These are phyloP conservation scores for Formica aserva DNA, from an alignment of 2,888 invertebrate species.

Conservation along the genomic window DNA sequence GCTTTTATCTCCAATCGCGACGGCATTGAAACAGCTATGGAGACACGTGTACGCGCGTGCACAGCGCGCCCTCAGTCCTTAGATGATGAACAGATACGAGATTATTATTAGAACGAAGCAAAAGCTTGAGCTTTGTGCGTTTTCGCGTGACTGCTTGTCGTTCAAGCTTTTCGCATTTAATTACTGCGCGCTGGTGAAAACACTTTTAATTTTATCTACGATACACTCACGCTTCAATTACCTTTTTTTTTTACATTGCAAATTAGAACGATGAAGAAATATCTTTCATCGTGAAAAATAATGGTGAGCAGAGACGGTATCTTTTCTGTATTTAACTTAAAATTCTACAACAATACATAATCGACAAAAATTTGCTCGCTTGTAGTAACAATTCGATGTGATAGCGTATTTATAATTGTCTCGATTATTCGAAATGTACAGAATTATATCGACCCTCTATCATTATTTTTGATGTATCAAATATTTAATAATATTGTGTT, in stretches of 20 bases:
- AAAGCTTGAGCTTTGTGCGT: background rate
- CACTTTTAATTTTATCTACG: constrained; percentile 23
- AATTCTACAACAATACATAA: background rate
- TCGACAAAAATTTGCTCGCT: background rate
- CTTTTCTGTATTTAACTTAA: background rate
- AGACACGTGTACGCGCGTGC: constrained; percentile 54
- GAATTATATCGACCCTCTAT: background rate
- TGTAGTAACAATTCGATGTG: background rate
- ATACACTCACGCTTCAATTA: background rate
- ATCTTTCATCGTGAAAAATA: background rate
- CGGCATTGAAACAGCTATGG: constrained; percentile 52
- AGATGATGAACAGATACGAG: constrained; percentile 53
- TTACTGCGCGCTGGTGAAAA: constrained; percentile 31
- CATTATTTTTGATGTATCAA: background rate
- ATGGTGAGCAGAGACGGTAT: background rate
- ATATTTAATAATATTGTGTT: background rate
- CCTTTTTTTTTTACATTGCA: background rate
- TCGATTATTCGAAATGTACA: background rate
- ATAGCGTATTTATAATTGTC: background rate
- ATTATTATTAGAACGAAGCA: constrained; percentile 54
- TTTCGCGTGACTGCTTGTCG: constrained; percentile 31
- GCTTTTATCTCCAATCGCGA: constrained; percentile 67
- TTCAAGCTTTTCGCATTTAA: constrained; percentile 20
- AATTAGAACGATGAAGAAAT: background rate
- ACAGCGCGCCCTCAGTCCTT: constrained; percentile 59